phyloP scores from a whole-genome alignment of 2,113 vertebrate genomes.

The Sorex araneus region DNA sequence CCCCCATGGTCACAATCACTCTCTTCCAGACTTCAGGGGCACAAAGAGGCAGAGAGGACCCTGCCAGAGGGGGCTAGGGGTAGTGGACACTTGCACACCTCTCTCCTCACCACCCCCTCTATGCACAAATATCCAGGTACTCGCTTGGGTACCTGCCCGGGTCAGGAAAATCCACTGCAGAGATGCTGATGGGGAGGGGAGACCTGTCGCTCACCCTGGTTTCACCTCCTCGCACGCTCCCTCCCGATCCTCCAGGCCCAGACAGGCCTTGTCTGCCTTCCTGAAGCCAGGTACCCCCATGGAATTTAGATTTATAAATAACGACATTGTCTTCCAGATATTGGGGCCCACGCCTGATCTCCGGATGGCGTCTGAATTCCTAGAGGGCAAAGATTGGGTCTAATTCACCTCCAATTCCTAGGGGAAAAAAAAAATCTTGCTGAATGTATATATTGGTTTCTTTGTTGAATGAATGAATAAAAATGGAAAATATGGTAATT shows the following conservation, averaged over 20 bases:
- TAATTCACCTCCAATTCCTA: slow-evolving; percentile 3
- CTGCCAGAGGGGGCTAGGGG: background rate
- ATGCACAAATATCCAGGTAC: too few species aligned
- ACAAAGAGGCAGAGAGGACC: background rate
- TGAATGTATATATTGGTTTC: slow-evolving; percentile 8
- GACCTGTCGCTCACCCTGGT: background rate
- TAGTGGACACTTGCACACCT: too few species aligned
- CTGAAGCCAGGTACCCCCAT: background rate
- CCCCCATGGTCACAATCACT: too few species aligned
- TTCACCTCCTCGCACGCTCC: background rate
- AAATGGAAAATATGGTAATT: slow-evolving; percentile 27
- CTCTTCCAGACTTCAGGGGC: background rate
- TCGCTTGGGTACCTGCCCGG: too few species aligned
- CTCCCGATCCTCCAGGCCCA: background rate
- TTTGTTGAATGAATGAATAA: slow-evolving; percentile 40
- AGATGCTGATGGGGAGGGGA: background rate
- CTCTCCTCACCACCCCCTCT: too few species aligned
- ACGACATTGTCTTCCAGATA: background rate
- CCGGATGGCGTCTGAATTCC: background rate
- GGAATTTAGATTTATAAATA: background rate
- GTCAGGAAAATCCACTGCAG: too few species aligned
- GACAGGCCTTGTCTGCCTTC: background rate
- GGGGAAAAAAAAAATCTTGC: background rate
- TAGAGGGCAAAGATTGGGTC: background rate
- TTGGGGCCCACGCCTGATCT: background rate